Conservation (phyloP, 2,113 vertebrate species). For the Caranx ignobilis region DNA sequence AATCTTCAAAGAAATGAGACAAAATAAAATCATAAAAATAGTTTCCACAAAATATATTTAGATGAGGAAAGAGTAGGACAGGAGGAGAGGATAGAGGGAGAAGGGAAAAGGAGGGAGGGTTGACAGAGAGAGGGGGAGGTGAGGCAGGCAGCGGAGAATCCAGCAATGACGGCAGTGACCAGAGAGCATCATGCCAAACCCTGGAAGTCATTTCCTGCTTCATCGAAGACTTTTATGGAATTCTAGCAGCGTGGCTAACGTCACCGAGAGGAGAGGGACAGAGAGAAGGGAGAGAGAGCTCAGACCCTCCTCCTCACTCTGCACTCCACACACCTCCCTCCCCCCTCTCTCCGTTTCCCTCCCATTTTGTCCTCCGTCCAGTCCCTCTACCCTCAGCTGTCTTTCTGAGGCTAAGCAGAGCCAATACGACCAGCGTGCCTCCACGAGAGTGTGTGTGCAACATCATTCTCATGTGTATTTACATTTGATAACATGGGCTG, state of each 20-base stretch:
- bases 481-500: not conserved
- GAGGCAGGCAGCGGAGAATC: slow-evolving; percentile 67
- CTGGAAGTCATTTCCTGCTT: slow-evolving; percentile 87
- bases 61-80: slow-evolving; percentile 21
- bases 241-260: slow-evolving; percentile 73
- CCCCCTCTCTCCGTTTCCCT: not conserved
- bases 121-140: slow-evolving; percentile 1
- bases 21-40: slow-evolving; percentile 26
- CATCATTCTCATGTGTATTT: not conserved
- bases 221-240: slow-evolving; percentile 86
- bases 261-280: slow-evolving; percentile 49
- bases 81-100: slow-evolving; percentile 15
- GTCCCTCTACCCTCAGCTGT: slow-evolving; percentile 34
- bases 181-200: slow-evolving; percentile 84
- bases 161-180: slow-evolving; percentile 78
- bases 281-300: slow-evolving; percentile 7
- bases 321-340: not conserved
- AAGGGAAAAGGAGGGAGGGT: slow-evolving; percentile 12
- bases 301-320: slow-evolving; percentile 8
- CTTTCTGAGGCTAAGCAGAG: slow-evolving; percentile 41
- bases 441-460: not conserved
- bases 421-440: slow-evolving; percentile 3
- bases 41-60: slow-evolving; percentile 23
- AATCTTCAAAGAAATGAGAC: not conserved
- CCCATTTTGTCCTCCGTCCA: slow-evolving; percentile 28